Evolutionary conservation across 2,113 vertebrate species (phyloP), one percentile per base, ranked within the genome.

Genomic region (Ifrita kowaldi): DNA sequence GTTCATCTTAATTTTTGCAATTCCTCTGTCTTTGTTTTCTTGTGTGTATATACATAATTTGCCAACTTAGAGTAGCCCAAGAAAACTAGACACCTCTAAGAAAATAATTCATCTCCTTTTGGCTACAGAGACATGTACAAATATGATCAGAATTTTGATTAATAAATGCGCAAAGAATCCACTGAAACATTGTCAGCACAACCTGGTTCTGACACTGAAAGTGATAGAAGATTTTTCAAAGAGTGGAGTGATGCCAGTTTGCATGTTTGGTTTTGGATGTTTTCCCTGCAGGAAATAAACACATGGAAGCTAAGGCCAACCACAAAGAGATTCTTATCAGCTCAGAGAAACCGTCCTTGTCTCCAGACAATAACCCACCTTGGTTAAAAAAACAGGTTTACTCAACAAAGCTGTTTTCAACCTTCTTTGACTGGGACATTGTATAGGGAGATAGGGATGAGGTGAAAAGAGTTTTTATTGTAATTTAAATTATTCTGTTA

Each of bases 11-110:
- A 44, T 65, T 92, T 94, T 47, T 77, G 33, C 28, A 80, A 21
- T 94, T 84, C 28, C 12, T 32, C 33, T 87, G 28, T 32, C 55
- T 69, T 56, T 42, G 28, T 52, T 85, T 87, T 70, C 59, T 86
- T 0, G 0, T 35, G 19, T 60, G 14, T 26, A 17, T 19, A 7
- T 21, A 11, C 18, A 42, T 32, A 1, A 15, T 46, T 73, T 84
- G 15, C n/a, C 46, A 74, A 56, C 19, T 47, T 77, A 70, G 22
- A 32, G 21, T 24, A 57, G 24, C 20, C 41, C 17, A 52, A 67
- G 68, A 57, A 81, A 78, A 84, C 16, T 9, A 28, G 55, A 33
- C 5, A 44, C 6, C 12, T 76, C n/a, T 46, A 42, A 35, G n/a
- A 86, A 95, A 92, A 80, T 53, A 49, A 35, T 14, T 13, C 0